Base-by-base conservation (phyloP, 2,797 vertebrate species). In the Alca torda region DNA sequence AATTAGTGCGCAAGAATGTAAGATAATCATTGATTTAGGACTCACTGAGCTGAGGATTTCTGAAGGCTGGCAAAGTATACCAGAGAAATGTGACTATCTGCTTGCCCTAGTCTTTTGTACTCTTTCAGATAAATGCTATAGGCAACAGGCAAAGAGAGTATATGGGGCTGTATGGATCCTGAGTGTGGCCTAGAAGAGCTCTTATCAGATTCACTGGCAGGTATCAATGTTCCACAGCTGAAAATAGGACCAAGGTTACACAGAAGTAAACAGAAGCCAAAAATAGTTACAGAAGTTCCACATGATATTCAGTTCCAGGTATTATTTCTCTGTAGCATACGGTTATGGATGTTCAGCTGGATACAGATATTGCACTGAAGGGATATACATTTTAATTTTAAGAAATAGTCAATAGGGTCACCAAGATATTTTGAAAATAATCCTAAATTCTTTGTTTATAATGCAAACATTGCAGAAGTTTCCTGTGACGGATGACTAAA, bases 231-330 rank as follows among this genome's bases (percentile, higher is more conserved):
- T 80, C 60, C 64, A 41, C 48, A 28, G 45, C 24, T 80, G 74
- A 75, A 92, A 93, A 94, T 12, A 92, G 37, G 33, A 74, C 46
- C 82, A 91, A 89, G 53, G 69, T 78, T 89, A 91, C 72, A 78
- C 6, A 7, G 8, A 93, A 91, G 61, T 46, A 94, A 92, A 83
- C 45, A 93, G 17, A 89, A 78, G 25, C 33, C 81, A 89, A 87
- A 91, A 93, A 72, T 8, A 96, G 21, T 31, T 54, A 18, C 1
- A 21, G 53, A 88, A 88, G 37, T 83, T 91, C 54, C 61, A 48
- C 3, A 1, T 59, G 54, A 56, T 73, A 79, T 16, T 95, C 50
- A 89, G 26, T 48, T 82, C 39, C 63, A 69, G 59, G 35, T 88
- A 46, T 30, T 72, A 28, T 59, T 92, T 91, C 79, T 93, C 30